Conservation (phyloP, 2,113 vertebrate species). For the Phylloscopus whistleri region DNA sequence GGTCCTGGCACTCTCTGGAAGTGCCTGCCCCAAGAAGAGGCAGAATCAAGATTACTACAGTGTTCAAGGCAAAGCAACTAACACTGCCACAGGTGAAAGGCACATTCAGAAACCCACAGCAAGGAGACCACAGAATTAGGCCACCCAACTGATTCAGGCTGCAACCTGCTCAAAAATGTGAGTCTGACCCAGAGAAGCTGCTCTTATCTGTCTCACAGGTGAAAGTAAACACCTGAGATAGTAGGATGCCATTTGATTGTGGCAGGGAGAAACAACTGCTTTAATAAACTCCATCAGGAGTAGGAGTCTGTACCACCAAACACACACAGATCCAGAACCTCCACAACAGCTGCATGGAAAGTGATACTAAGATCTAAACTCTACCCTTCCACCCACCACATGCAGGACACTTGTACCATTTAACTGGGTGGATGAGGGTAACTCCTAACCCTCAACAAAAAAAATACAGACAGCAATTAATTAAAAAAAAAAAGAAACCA, state of each 20-base stretch:
- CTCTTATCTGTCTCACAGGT: background rate
- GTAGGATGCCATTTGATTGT: background rate
- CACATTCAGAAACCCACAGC: background rate
- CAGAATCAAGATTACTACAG: background rate
- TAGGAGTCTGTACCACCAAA: background rate
- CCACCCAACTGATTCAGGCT: background rate
- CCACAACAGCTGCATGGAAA: accelerated
- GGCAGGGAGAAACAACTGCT: background rate
- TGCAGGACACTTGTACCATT: background rate
- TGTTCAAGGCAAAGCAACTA: background rate
- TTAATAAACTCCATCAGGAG: background rate
- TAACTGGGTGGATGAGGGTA: background rate
- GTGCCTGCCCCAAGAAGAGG: accelerated
- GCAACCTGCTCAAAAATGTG: background rate
- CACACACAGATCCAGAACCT: background rate
- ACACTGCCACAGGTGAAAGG: background rate
- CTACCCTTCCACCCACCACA: background rate
- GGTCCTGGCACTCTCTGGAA: background rate
- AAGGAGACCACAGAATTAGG: background rate
- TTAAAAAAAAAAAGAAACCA: background rate
- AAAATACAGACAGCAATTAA: background rate
- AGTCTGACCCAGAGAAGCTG: background rate
- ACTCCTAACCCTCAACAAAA: background rate
- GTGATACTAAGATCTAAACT: background rate
- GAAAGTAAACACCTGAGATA: background rate